Evolutionary conservation across 2,113 vertebrate genomes (phyloP), one percentile per base, ranked within the genome.

Genomic region (Octodon degus): DNA sequence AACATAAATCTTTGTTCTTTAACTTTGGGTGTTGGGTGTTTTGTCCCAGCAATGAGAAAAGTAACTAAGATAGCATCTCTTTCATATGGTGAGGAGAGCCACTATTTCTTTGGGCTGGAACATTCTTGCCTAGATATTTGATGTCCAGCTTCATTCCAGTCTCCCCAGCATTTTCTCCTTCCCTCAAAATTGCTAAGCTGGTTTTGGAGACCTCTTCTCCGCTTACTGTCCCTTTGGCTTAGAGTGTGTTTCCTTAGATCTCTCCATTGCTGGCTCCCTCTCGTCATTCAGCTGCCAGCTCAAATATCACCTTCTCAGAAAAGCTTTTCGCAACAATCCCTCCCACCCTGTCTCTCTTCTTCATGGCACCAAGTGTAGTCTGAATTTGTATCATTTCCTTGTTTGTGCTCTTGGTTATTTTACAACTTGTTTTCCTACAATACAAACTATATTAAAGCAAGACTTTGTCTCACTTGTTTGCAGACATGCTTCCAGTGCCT

Each of bases 381-480:
- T 90, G 95, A 94, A 62, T 74, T 90, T 65, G 84, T 74, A 58
- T 63, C 16, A 43, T 90, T 91, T 93, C 34, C 67, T 67, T 86
- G 70, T 68, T 80, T 92, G 47, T 76, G 77, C 76, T 53, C 68
- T 80, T 58, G 37, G 16, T n/a, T 22, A 32, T 67, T 93, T 93
- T 74, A 79, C 40, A 32, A 43, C 40, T 90, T 7, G 7, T 50
- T 16, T 79, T 84, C 58, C 5, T 82, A 47, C 87, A 79, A 89
- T 40, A 34, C 14, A 79, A 85, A 89, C 53, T 70, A 60, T 40
- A 5, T 30, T 37, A 47, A 81, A 94, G 77, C 43, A 83, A 90
- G 83, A 65, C 58, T 37, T 79, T 19, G 0, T 20, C 50, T 67
- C 2, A 47, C 24, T 74, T 65, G n/a, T 62, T 82, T 60, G 63